phyloP scores from a whole-genome alignment of 2,797 vertebrate species.

The Dryobates pubescens region DNA sequence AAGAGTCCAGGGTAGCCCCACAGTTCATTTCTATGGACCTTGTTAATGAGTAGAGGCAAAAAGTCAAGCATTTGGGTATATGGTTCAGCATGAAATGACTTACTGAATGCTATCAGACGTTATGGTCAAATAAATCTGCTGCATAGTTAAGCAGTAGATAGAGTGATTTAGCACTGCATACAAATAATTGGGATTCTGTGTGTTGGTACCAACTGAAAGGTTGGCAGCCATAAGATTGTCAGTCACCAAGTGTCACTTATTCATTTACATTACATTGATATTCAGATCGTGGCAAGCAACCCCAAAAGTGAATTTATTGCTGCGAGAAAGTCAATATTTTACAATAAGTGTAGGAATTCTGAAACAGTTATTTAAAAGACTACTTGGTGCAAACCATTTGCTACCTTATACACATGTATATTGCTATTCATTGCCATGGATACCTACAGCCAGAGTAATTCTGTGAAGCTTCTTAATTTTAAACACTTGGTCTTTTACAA shows the following conservation, averaged over 20 bases:
- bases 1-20: not conserved
- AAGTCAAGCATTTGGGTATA: conserved; percentile 71
- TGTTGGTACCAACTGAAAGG: conserved; percentile 20
- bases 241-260: conserved; percentile 25
- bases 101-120: conserved; percentile 30
- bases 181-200: conserved; percentile 30
- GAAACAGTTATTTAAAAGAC: conserved; percentile 71
- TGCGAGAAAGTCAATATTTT: conserved; percentile 77
- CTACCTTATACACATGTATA: conserved; percentile 44
- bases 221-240: conserved; percentile 44
- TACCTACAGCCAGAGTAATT: conserved; percentile 27
- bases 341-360: conserved; percentile 67
- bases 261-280: conserved; percentile 73
- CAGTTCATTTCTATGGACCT: conserved; percentile 33
- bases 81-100: conserved; percentile 62
- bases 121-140: conserved; percentile 67
- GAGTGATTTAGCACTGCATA: conserved; percentile 57
- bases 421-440: conserved; percentile 47
- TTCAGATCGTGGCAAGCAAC: conserved; percentile 55
- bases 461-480: conserved; percentile 21
- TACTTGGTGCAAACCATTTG: conserved; percentile 59
- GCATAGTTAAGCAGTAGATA: conserved; percentile 7
- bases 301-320: conserved; percentile 72
- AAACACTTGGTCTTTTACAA: conserved; percentile 48
- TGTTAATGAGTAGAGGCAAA: conserved; percentile 55